A percentile compares a stretch with the other conserved stretches of the same genome.
These are phyloP conservation scores for Leptothorax acervorum DNA, from an alignment of 2,888 invertebrate genomes.

Conservation along the genomic window DNA sequence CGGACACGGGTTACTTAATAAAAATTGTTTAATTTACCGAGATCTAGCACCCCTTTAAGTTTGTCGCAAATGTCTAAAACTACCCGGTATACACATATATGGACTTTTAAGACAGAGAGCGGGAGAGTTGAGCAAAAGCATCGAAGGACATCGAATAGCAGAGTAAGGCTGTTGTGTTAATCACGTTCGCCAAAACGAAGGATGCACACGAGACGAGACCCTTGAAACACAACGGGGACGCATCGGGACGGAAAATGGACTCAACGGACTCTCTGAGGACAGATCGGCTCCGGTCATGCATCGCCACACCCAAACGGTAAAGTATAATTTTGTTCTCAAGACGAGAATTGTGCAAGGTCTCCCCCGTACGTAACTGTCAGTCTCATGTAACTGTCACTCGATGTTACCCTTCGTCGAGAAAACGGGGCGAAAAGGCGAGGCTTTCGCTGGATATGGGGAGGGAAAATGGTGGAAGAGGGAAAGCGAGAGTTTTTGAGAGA, in stretches of 20 bases:
- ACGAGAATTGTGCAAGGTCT: slow-evolving; percentile 63
- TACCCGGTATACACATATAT: not conserved
- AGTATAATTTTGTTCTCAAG: slow-evolving; percentile 33
- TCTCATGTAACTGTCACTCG: slow-evolving; percentile 62
- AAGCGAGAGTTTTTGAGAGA: not conserved
- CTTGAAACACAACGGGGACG: slow-evolving; percentile 48
- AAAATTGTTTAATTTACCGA: no score
- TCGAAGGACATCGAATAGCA: slow-evolving; percentile 63
- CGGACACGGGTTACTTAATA: no score
- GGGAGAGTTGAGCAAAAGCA: slow-evolving; percentile 56
- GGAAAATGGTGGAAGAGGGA: not conserved
- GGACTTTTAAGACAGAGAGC: slow-evolving; percentile 9
- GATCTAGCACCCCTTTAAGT: no score
- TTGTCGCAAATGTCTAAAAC: no score
- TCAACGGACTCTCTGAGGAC: slow-evolving; percentile 33
- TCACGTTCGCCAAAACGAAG: slow-evolving; percentile 71
- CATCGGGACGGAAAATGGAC: slow-evolving; percentile 33
- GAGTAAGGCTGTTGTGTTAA: slow-evolving; percentile 67
- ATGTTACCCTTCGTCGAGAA: slow-evolving; percentile 66
- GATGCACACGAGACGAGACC: slow-evolving; percentile 72
- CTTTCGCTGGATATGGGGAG: slow-evolving; percentile 5
- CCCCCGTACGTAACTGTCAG: slow-evolving; percentile 58
- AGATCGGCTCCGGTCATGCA: slow-evolving; percentile 59
- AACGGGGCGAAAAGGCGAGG: slow-evolving; percentile 57
- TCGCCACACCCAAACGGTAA: slow-evolving; percentile 30